These are phyloP conservation scores for Strigamia maritima DNA, from an alignment of 2,888 invertebrate genomes.

Conservation along the genomic window DNA sequence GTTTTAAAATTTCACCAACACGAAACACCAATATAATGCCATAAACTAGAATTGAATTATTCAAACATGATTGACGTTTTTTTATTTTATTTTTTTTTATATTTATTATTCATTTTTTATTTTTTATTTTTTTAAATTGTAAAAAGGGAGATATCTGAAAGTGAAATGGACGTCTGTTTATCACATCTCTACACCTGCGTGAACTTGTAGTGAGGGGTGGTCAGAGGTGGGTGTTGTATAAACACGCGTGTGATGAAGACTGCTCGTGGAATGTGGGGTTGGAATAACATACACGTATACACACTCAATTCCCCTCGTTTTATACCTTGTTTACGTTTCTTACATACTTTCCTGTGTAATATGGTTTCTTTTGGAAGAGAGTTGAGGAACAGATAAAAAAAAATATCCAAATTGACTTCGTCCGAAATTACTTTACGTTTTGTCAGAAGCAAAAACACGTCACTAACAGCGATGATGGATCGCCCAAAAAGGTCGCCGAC, in stretches of 20 bases:
- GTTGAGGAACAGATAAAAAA: not conserved
- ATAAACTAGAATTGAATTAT: not conserved
- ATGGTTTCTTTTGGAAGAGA: not conserved
- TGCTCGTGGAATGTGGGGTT: conserved; percentile 5
- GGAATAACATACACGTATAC: conserved; percentile 21
- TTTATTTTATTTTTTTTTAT: not conserved
- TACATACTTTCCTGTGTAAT: conserved; percentile 3
- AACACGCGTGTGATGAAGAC: conserved; percentile 22
- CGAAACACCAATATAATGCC: not conserved
- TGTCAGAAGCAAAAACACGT: conserved; percentile 30
- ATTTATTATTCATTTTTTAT: not conserved
- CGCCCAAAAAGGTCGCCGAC: conserved; percentile 26
- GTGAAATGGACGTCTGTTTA: conserved; percentile 21
- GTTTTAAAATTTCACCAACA: conserved; percentile 5
- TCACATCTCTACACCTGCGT: conserved; percentile 32
- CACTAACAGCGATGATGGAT: conserved; percentile 30
- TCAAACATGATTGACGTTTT: not conserved
- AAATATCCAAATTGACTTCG: conserved; percentile 22
- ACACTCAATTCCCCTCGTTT: conserved; percentile 6
- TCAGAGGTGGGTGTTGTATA: conserved; percentile 34
- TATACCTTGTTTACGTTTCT: conserved; percentile 31
- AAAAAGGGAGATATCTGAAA: not conserved
- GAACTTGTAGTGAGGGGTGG: conserved; percentile 26
- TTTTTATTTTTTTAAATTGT: not conserved
- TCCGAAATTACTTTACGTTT: conserved; percentile 26